Base-by-base conservation (phyloP, 23 tunicate species). In the Phallusia fumigata region DNA sequence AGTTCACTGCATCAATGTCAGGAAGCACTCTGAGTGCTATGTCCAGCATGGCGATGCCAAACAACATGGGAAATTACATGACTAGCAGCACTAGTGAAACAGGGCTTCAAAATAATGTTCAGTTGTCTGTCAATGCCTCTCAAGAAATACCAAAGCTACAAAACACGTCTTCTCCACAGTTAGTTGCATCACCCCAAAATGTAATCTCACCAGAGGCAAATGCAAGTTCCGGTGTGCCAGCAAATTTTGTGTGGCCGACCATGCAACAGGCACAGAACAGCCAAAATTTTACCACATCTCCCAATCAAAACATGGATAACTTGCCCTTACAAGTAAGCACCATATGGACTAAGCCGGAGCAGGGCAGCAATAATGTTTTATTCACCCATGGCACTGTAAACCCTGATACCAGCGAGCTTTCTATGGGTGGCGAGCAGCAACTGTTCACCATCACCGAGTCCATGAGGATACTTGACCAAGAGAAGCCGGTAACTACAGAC, bases 401-500 rank as follows among this genome's bases (percentile, higher is more conserved):
- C 69, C 11, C 26, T 21, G 28, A 58, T 22, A 5, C 69, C 69
- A 58, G 28, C 13, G 69, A 58, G 26, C 69, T 58, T 58, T 21
- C 26, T 8, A 58, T 58, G 28, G 10, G 47, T 40, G 28, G 28
- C 16, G 69, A 77, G 34, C 81, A 77, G 81, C 81, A 77, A 58
- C 36, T 77, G 30, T 45, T 45, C 12, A 45, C 58, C 28, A 77
- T 36, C 13, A 21, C 81, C 26, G 81, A 79, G 28, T 64, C 79
- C 8, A 85, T 85, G 83, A 44, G 78, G 26, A 85, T 85, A 18
- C 40, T 85, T 13, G 83, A 85, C 36, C 79, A 33, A 32, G 40
- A 74, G 31, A 74, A 74, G 16, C 77, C 77, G 8, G 69, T 24
- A 16, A 58, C 69, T 1, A 58, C 69, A 58, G 13, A 58, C 16